These are phyloP conservation scores for Coenobita brevimanus DNA, from an alignment of 1,140 invertebrate species.

Conservation along the genomic window DNA sequence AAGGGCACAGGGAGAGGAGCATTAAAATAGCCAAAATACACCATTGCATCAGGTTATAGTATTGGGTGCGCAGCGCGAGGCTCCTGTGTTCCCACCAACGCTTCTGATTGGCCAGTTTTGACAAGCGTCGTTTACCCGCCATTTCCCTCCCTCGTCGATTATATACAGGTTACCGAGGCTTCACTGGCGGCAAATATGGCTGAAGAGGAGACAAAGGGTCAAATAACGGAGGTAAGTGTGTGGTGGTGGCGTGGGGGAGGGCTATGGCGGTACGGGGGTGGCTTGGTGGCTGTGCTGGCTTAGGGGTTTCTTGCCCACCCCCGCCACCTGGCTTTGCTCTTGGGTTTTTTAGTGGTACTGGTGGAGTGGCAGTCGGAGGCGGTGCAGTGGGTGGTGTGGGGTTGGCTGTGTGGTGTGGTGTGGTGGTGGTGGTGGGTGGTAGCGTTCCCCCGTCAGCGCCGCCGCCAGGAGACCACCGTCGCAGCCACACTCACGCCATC, in stretches of 20 bases:
- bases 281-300: neutral
- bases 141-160: constrained; percentile 52
- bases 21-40: too few species aligned
- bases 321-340: too few species aligned
- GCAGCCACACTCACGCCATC: too few species aligned
- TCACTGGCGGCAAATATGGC: constrained; percentile 16
- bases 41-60: too few species aligned
- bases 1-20: too few species aligned
- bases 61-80: neutral
- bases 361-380: neutral
- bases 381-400: too few species aligned
- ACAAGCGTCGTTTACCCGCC: constrained; percentile 64
- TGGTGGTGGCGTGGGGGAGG: neutral
- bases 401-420: too few species aligned
- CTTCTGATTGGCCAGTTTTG: constrained; percentile 56
- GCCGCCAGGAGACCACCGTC: too few species aligned
- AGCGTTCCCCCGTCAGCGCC: too few species aligned
- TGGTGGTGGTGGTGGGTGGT: too few species aligned
- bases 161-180: constrained; percentile 40
- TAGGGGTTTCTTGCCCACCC: neutral
- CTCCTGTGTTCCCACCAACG: constrained; percentile 8
- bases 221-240: constrained; percentile 35
- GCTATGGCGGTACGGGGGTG: neutral
- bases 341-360: too few species aligned
- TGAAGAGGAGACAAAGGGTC: constrained; percentile 39